Percentiles rank a stretch among this genome's conserved stretches.
Conservation (phyloP, 2,113 vertebrate genomes). For the Gulo gulo region DNA sequence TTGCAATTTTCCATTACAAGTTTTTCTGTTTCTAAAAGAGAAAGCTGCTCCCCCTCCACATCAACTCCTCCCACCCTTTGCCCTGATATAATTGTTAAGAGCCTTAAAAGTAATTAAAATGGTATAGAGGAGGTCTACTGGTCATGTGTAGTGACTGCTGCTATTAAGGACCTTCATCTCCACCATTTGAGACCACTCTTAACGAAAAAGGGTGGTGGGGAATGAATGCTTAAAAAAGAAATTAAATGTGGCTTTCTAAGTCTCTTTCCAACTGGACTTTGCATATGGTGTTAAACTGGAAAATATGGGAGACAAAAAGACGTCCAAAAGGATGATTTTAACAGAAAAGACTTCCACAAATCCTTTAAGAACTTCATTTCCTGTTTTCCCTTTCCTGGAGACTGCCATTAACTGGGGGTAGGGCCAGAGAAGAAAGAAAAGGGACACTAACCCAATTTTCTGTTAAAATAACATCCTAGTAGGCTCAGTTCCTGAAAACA, state of each 20-base stretch:
- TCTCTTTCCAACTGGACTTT: slow-evolving; percentile 48
- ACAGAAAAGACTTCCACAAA: slow-evolving; percentile 12
- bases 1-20: slow-evolving; percentile 71
- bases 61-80: background rate
- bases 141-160: slow-evolving; percentile 55
- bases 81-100: slow-evolving; percentile 67
- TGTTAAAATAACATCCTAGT: background rate
- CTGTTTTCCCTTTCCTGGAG: slow-evolving; percentile 26
- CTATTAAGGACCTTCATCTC: slow-evolving; percentile 49
- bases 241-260: slow-evolving; percentile 18
- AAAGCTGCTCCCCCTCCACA: slow-evolving; percentile 24
- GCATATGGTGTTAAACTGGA: background rate
- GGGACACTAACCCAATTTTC: background rate
- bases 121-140: slow-evolving; percentile 58
- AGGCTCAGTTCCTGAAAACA: background rate
- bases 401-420: background rate
- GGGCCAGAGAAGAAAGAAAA: background rate
- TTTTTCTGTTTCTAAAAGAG: slow-evolving; percentile 72
- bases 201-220: background rate
- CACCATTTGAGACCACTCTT: slow-evolving; percentile 36
- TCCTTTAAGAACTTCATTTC: slow-evolving; percentile 37
- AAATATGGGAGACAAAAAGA: background rate
- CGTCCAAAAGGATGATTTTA: slow-evolving; percentile 12
- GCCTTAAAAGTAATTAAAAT: slow-evolving; percentile 75
- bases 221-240: background rate